Percentiles rank a stretch among this genome's conserved stretches.
Evolutionary conservation across 37 sponge, comb jelly and placozoan species (phyloP).

Genomic region (Agelas oroides): DNA sequence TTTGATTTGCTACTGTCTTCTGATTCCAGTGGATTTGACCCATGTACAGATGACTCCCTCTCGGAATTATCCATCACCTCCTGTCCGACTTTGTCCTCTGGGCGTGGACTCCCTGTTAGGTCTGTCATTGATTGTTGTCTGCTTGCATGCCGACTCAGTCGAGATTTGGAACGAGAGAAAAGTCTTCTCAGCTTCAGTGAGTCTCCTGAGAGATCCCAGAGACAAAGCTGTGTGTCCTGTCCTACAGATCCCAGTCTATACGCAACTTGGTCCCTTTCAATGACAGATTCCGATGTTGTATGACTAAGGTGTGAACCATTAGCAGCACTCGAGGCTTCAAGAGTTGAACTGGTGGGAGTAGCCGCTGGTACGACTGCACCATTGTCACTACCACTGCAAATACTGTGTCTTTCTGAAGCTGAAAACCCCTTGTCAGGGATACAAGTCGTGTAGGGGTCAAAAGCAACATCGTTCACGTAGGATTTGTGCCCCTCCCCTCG

Average conservation of each 20-base stretch:
- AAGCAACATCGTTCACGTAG: conserved; percentile 89
- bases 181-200: conserved; percentile 52
- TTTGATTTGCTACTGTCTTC: not conserved
- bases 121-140: not conserved
- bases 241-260: conserved; percentile 95
- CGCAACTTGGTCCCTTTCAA: not conserved
- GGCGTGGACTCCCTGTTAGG: not conserved
- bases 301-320: not conserved
- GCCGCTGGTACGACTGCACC: too few species aligned
- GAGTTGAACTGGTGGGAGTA: not conserved
- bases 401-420: too few species aligned
- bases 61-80: not conserved
- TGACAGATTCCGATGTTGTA: not conserved
- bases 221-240: conserved; percentile 87
- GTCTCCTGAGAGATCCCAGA: conserved; percentile 95
- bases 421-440: too few species aligned
- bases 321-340: conserved; percentile 1
- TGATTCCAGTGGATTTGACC: not conserved
- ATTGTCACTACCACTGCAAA: not conserved
- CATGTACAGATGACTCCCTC: not conserved
- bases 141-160: not conserved
- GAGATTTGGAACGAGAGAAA: conserved; percentile 32
- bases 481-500: conserved; percentile 94
- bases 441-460: conserved; percentile 81
- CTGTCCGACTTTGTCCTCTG: not conserved